Evolutionary conservation across 2,888 invertebrate species (phyloP), one percentile per base, ranked within the genome.

Genomic region (Drosophila subsilvestris): DNA sequence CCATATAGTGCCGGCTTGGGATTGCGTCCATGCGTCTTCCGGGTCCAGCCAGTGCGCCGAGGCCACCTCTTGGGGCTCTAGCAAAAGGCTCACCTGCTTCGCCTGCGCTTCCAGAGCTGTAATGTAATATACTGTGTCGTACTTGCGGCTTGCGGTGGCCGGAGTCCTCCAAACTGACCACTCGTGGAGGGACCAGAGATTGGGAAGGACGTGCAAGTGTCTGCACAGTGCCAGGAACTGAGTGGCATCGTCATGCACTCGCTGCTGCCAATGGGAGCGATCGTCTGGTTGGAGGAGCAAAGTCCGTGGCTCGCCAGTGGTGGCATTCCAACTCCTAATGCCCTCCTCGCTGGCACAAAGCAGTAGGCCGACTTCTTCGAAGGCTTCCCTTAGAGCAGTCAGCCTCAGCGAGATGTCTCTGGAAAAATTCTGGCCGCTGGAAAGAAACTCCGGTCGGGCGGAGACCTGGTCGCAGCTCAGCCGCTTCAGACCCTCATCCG

Each of bases 111-210:
- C 63, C 53, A 90, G 55, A 3, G 74, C 79, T 2, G 85, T 77
- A 12, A 88, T 63, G 51, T 90, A 90, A 32, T 89, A 85, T 0
- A 80, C 75, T 0, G 90, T 90, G 57, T 90, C 90, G 63, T 69
- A 90, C 72, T 81, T 89, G 10, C 74, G 77, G 49, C n/a, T 75
- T 0, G 90, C 76, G 29, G 90, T 83, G 0, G 92, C 81, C 0
- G 97, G 96, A 2, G 96, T 95, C n/a, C 96, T 91, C 97, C 97
- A 98, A 89, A 96, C 95, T 65, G 95, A 95, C 97, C 97, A 97
- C 87, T 96, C 95, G 79, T 95, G 93, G n/a, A 97, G 91, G 0
- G 95, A 93, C 95, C 96, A 96, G 53, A 98, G 93, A 90, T 97
- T 96, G 0, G 97, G 97, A 80, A 95, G 94, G 68, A 96, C 94